Percentiles rank a stretch among this genome's conserved stretches.
These are phyloP conservation scores for Oegoconia quadripuncta DNA, from an alignment of 2,888 invertebrate genomes.

Conservation along the genomic window DNA sequence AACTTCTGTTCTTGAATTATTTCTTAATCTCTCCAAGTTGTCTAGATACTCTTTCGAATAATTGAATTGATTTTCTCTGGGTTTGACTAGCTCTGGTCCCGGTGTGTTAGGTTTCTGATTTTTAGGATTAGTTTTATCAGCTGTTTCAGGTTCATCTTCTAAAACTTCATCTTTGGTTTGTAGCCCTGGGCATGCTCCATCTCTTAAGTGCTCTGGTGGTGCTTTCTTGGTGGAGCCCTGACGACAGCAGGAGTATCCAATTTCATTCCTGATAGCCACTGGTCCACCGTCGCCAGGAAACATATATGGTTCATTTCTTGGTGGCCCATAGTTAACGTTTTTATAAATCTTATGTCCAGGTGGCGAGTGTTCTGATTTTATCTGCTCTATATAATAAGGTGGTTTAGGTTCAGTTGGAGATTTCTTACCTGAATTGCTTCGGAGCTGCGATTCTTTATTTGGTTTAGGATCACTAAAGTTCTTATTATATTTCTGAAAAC, in stretches of 20 bases:
- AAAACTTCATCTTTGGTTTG: slow-evolving; percentile 85
- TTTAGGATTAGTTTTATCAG: slow-evolving; percentile 68
- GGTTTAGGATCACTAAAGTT: slow-evolving; percentile 43
- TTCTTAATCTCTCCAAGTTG: slow-evolving; percentile 78
- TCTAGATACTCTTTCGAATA: slow-evolving; percentile 80
- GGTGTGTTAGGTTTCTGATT: slow-evolving; percentile 68
- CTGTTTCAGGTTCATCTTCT: slow-evolving; percentile 75
- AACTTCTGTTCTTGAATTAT: slow-evolving; percentile 88
- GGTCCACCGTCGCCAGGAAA: slow-evolving; percentile 86
- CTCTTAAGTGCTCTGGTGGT: slow-evolving; percentile 85
- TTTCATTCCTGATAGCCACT: slow-evolving; percentile 77
- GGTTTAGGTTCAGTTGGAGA: slow-evolving; percentile 49
- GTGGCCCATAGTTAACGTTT: slow-evolving; percentile 60
- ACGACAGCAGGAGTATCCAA: slow-evolving; percentile 86
- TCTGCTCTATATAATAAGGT: slow-evolving; percentile 73
- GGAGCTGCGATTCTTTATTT: slow-evolving; percentile 41
- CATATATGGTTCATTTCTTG: slow-evolving; percentile 73
- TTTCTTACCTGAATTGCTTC: slow-evolving; percentile 32
- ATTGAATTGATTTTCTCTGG: slow-evolving; percentile 67
- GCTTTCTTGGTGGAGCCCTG: slow-evolving; percentile 86
- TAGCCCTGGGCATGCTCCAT: slow-evolving; percentile 85
- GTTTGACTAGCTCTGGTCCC: slow-evolving; percentile 59
- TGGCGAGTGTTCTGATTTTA: slow-evolving; percentile 75
- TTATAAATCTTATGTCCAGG: slow-evolving; percentile 76
- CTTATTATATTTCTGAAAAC: slow-evolving; percentile 66